Evolutionary conservation across 1,140 invertebrate genomes (phyloP), one percentile per base, ranked within the genome.

Genomic region (Bombus confusus): DNA sequence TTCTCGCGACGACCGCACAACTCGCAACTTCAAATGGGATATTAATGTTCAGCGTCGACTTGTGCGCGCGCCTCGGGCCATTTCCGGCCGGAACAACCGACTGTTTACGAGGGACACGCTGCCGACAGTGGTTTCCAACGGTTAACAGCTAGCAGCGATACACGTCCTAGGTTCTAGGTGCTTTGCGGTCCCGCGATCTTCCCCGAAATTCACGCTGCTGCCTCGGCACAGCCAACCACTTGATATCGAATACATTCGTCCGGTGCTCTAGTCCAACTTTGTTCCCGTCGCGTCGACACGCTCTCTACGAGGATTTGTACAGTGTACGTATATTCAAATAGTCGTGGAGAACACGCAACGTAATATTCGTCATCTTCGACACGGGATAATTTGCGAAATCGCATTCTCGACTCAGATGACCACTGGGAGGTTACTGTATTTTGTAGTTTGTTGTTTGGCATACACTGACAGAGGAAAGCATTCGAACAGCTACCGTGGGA

Each of bases 21-120:
- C 92, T 94, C 91, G 88, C 86, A 94, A 94, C 92, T 93, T 90
- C 85, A 92, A 94, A 94, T 93, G 92, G 92, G 92, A 93, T 94
- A 94, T 94, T 93, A 94, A 93, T 94, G 92, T 94, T 91, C 89
- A 76, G 76, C 80, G 72, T 73, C 80, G 82, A 87, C 83, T 89
- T 87, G 80, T 41, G 4, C 31, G 59, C 68, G 52, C 78, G 81
- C 81, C 75, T 28, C 71, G 43, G 85, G 85, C 85, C 82, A 87
- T 80, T 71, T 74, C 87, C 83, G 77, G 47, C 52, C 78, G 86
- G 88, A 89, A 87, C 88, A 88, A 89, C 85, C 71, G 82, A 85
- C 85, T 90, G 85, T 90, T 90, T 90, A 90, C 86, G 82, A 83
- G 84, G 68, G 77, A 88, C 74, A 57, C 82, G 80, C 59, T 66